Base-by-base conservation (phyloP, 2,113 vertebrate genomes). In the Hypocryptadius cinnamomeus region DNA sequence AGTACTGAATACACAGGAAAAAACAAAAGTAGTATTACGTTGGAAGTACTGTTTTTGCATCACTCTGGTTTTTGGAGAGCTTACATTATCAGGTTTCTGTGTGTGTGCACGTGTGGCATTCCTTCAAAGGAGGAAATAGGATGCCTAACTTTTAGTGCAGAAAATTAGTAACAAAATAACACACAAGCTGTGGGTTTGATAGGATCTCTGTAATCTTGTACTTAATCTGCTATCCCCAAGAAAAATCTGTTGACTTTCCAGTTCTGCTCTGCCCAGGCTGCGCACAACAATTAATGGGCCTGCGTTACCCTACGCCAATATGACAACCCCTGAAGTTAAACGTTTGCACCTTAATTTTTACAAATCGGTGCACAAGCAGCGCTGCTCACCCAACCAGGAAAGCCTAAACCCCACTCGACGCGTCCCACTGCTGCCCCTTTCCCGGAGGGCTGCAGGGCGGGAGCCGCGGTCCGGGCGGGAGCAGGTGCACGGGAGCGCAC, bases 131-230 rank as follows among this genome's bases (percentile, higher is more conserved):
- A 76, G 45, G 91, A 89, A 85, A 72, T 1, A 53, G 31, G 48
- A 48, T 21, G 40, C 84, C 74, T 59, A 33, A 71, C 78, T 85
- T 69, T 50, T 10, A 82, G 66, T 16, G 85, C 87, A 87, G 92
- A 95, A 92, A 91, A 93, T 92, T 85, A 89, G 70, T 53, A 65
- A 53, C 23, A 69, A 63, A 90, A 35, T 40, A 45, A n/a, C 70
- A 57, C 23, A 12, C 59, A 5, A 72, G 5, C 22, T 28, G 8
- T 24, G 35, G 25, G 20, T 27, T 70, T 42, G 94, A 87, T 82
- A 93, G 39, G n/a, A 88, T 94, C 95, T 85, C 79, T 37, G 24
- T 39, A 77, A 91, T 85, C 74, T 72, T 30, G 11, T 5, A 42
- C 63, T 44, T 53, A 17, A 85, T 87, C 63, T 65, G n/a, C 66